Conservation (phyloP, 2,113 vertebrate species). For the Hyperopisus bebe region DNA sequence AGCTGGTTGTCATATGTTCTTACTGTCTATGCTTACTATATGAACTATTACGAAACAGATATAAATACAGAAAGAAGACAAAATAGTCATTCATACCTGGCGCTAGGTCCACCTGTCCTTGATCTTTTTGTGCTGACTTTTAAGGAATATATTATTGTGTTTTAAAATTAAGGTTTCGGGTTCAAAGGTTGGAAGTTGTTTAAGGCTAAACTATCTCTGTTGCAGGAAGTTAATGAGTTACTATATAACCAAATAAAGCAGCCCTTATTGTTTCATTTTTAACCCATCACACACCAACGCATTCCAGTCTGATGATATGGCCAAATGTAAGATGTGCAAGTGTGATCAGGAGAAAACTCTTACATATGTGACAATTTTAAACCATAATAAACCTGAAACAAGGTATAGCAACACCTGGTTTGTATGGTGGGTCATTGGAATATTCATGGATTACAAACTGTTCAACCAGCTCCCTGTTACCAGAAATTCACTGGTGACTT, state of each 20-base stretch:
- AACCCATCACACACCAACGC: neutral
- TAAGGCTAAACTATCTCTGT: slow-evolving; percentile 40
- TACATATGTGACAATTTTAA: neutral
- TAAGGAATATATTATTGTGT: slow-evolving; percentile 16
- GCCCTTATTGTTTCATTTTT: slow-evolving; percentile 31
- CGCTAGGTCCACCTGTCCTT: slow-evolving; percentile 10
- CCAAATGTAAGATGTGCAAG: neutral
- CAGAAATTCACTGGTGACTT: neutral
- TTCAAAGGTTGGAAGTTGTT: slow-evolving; percentile 57
- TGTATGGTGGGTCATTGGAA: neutral
- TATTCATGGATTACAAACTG: neutral
- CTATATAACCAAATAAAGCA: slow-evolving; percentile 44
- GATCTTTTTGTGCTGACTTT: slow-evolving; percentile 6
- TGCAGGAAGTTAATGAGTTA: slow-evolving; percentile 62
- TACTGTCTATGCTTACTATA: neutral
- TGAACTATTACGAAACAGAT: neutral
- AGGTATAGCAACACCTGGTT: neutral
- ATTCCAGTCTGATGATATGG: neutral
- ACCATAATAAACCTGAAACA: neutral
- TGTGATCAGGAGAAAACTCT: neutral
- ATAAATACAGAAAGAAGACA: neutral
- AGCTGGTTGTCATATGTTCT: neutral
- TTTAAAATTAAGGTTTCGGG: slow-evolving; percentile 47
- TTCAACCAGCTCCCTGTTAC: neutral
- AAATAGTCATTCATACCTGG: slow-evolving; percentile 43